These are phyloP conservation scores for Enoplolaimus lenunculus DNA, from an alignment of 2,888 invertebrate genomes.

Conservation along the genomic window DNA sequence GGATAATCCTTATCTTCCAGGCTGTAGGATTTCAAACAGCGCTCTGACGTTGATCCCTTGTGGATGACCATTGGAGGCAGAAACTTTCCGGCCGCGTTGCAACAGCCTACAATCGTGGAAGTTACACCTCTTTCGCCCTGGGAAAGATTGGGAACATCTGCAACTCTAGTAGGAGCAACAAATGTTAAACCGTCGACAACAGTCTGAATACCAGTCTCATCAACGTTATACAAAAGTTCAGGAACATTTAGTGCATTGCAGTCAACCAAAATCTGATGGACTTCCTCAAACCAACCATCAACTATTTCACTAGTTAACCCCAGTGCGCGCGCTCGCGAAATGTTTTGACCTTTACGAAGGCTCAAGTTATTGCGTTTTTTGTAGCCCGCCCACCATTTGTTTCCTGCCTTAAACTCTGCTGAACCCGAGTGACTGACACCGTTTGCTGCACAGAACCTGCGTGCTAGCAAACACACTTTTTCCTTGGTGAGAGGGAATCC, in stretches of 20 bases:
- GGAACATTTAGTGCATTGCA: neutral
- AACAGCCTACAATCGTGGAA: conserved; percentile 8
- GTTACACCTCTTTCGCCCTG: neutral
- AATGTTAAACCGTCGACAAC: neutral
- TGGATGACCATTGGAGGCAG: conserved; percentile 16
- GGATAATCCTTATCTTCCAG: neutral
- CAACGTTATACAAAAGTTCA: conserved; percentile 5
- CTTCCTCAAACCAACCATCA: neutral
- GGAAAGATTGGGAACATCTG: neutral
- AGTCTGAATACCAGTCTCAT: conserved; percentile 10
- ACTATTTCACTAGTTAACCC: neutral
- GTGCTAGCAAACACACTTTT: too few species aligned
- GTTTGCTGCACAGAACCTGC: neutral
- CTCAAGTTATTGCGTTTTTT: neutral
- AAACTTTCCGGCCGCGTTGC: conserved; percentile 11
- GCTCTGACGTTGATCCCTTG: neutral
- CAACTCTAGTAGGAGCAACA: neutral
- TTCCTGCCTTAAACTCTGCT: neutral
- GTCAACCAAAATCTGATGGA: neutral
- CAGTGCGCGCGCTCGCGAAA: conserved; percentile 10
- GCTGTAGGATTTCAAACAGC: neutral
- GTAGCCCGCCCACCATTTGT: conserved; percentile 13
- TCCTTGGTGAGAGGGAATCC: too few species aligned
- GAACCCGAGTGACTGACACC: neutral
- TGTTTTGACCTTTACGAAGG: conserved; percentile 2